Evolutionary conservation across 2,113 vertebrate genomes (phyloP).

Genomic region (Capra hircus): DNA sequence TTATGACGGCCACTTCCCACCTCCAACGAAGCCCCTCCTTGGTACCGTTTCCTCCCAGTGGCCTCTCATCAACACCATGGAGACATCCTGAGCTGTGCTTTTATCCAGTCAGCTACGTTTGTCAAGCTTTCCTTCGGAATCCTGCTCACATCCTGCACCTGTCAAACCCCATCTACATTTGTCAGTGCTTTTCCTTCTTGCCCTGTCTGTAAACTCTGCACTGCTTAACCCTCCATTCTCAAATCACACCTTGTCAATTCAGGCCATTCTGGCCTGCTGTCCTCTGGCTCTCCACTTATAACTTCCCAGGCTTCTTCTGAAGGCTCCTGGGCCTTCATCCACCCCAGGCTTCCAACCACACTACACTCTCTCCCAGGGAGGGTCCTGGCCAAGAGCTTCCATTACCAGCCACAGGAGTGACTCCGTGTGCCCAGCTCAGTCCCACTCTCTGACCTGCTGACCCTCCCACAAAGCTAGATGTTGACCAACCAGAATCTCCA

Average conservation of each 20-base stretch:
- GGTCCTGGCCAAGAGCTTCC: not conserved
- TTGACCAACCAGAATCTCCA: conserved; percentile 16
- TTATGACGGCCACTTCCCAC: not conserved
- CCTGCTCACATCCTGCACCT: not conserved
- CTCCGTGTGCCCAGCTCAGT: not conserved
- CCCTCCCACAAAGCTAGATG: not conserved
- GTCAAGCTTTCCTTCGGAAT: not conserved
- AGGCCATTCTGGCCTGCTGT: not conserved
- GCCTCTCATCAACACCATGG: not conserved
- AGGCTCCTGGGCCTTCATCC: not conserved
- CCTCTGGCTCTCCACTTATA: not conserved
- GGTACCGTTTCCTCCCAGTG: not conserved
- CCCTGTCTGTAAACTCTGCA: not conserved
- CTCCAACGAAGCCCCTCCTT: not conserved
- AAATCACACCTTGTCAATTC: not conserved
- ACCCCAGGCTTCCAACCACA: not conserved
- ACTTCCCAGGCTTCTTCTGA: not conserved
- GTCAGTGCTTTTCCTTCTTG: not conserved
- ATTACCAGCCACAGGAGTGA: not conserved
- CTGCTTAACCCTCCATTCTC: not conserved
- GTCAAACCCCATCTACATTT: not conserved
- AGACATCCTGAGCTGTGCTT: not conserved
- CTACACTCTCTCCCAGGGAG: not conserved
- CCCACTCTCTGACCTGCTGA: not conserved
- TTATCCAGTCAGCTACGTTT: not conserved